Conservation (phyloP, 2,888 invertebrate genomes). For the Xestobium rufovillosum region DNA sequence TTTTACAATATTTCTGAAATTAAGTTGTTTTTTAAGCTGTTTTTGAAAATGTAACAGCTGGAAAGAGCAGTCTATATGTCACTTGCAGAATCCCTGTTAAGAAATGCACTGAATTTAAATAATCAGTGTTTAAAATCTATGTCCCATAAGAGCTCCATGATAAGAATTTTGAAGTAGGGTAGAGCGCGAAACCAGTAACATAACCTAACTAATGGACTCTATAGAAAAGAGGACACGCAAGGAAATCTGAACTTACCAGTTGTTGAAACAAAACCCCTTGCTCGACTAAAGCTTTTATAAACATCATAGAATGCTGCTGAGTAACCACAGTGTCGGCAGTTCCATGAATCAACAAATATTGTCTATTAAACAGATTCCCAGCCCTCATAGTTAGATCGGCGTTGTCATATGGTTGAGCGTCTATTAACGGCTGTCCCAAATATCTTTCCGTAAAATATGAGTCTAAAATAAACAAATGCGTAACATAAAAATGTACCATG, state of each 20-base stretch:
- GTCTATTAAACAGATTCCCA: slow-evolving; percentile 61
- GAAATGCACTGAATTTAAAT: too few relatives aligned
- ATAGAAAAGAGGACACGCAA: too few relatives aligned
- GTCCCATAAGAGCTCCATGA: too few relatives aligned
- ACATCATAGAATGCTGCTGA: slow-evolving; percentile 78
- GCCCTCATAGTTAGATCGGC: slow-evolving; percentile 74
- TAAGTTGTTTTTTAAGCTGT: too few relatives aligned
- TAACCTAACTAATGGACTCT: too few relatives aligned
- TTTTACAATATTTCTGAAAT: too few relatives aligned
- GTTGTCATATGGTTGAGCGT: slow-evolving; percentile 63
- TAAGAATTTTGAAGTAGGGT: too few relatives aligned
- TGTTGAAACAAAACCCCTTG: slow-evolving; percentile 76
- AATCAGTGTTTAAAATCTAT: too few relatives aligned
- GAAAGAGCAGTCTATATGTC: too few relatives aligned
- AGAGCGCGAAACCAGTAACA: too few relatives aligned
- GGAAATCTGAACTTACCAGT: slow-evolving; percentile 52
- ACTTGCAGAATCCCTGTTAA: too few relatives aligned
- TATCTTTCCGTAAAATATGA: slow-evolving; percentile 88
- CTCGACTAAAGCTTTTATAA: slow-evolving; percentile 75
- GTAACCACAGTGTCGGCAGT: slow-evolving; percentile 80
- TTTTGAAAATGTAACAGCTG: too few relatives aligned
- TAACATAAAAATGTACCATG: not conserved
- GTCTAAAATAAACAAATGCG: slow-evolving; percentile 54
- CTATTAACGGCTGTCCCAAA: slow-evolving; percentile 65
- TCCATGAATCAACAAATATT: slow-evolving; percentile 69